Evolutionary conservation across 2,888 invertebrate genomes (phyloP).

Genomic region (Brachycybe producta): DNA sequence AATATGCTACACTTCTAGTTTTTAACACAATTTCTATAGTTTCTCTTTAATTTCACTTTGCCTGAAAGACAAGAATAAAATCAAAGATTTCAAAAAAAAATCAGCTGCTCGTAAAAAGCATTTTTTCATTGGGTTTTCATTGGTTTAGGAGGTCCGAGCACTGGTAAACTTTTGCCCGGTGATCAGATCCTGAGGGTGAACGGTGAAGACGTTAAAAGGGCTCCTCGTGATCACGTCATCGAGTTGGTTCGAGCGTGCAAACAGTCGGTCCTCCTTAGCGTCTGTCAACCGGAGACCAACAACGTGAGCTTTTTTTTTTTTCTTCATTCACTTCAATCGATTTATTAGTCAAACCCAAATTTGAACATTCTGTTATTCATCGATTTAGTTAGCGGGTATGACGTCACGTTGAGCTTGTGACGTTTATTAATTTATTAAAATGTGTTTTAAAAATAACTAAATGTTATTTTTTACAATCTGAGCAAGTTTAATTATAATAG

Average conservation of each 20-base stretch:
- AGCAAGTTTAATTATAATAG: too few relatives aligned
- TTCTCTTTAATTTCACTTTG: not conserved
- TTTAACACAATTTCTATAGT: not conserved
- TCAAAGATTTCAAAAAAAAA: not conserved
- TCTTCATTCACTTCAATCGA: not conserved
- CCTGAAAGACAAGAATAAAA: not conserved
- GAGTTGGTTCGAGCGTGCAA: slow-evolving; percentile 70
- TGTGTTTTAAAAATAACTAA: too few relatives aligned
- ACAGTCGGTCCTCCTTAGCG: slow-evolving; percentile 57
- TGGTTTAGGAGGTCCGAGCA: slow-evolving; percentile 68
- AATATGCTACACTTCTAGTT: too few relatives aligned
- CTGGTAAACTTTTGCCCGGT: slow-evolving; percentile 74
- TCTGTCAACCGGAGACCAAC: slow-evolving; percentile 66
- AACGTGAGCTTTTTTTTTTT: slow-evolving; percentile 41
- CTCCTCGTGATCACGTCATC: slow-evolving; percentile 78
- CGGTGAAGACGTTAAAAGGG: slow-evolving; percentile 73
- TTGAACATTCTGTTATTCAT: too few relatives aligned
- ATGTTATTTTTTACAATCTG: too few relatives aligned
- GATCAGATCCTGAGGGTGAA: slow-evolving; percentile 84
- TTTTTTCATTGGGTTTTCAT: not conserved
- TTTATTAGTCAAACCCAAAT: too few relatives aligned
- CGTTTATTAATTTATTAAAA: not conserved
- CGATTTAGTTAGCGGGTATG: too few relatives aligned
- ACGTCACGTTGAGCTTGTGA: too few relatives aligned
- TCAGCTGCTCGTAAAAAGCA: not conserved